Conservation (phyloP, 2,113 vertebrate species). For the Scomber colias region DNA sequence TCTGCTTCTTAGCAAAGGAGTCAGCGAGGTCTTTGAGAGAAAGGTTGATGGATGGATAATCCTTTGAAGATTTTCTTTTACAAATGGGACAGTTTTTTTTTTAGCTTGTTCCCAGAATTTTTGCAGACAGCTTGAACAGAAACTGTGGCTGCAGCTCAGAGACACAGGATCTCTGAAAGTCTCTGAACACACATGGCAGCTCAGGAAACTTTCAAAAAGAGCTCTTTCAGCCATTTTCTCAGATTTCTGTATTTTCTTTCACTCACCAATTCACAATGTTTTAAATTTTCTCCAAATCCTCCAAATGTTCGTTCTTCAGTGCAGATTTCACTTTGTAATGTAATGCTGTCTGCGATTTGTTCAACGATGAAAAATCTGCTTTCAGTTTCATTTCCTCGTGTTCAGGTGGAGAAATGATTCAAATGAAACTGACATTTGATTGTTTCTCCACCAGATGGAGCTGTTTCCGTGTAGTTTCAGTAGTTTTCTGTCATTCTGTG, state of each 20-base stretch:
- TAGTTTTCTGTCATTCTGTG: too few relatives aligned
- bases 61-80: too few relatives aligned
- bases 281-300: too few relatives aligned
- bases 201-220: constrained; percentile 4
- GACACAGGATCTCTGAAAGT: constrained; percentile 4
- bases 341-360: neutral
- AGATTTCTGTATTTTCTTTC: neutral
- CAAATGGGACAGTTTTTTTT: too few relatives aligned
- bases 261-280: neutral
- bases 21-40: too few relatives aligned
- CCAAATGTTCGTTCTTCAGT: too few relatives aligned
- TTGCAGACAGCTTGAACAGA: too few relatives aligned
- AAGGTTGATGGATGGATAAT: too few relatives aligned
- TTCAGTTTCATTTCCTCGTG: neutral
- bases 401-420: neutral
- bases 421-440: neutral
- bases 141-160: too few relatives aligned
- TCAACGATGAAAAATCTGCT: neutral
- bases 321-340: neutral
- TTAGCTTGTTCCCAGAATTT: too few relatives aligned
- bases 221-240: neutral
- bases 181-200: constrained; percentile 57
- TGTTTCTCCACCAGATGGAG: neutral
- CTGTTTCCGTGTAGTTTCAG: neutral
- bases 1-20: too few relatives aligned